These are phyloP conservation scores for Chrysogorgia sp. DNA, from an alignment of 92 coral and sea anemone species.

Conservation along the genomic window DNA sequence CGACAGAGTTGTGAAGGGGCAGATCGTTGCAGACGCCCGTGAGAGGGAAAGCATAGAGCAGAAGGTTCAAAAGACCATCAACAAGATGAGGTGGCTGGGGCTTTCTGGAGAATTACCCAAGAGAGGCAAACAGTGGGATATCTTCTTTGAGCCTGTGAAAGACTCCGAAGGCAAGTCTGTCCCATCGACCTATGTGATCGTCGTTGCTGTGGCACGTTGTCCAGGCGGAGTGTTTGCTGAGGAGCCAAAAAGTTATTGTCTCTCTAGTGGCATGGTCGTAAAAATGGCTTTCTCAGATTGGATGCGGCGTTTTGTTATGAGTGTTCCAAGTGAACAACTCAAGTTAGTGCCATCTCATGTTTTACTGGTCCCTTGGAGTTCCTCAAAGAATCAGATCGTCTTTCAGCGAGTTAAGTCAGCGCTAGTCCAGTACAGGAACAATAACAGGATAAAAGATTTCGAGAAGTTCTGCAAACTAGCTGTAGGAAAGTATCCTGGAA, in stretches of 20 bases:
- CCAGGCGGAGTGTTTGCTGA: constrained; percentile 53
- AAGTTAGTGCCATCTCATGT: background rate
- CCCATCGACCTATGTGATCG: constrained; percentile 33
- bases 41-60: background rate
- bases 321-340: too few relatives aligned
- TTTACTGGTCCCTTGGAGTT: background rate
- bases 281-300: background rate
- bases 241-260: constrained; percentile 40
- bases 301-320: background rate
- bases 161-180: constrained; percentile 5
- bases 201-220: constrained; percentile 23
- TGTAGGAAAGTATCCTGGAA: background rate
- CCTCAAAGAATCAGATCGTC: background rate
- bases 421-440: background rate
- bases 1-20: constrained; percentile 26
- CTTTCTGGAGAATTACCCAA: background rate
- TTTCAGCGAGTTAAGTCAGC: background rate
- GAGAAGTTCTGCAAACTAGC: background rate
- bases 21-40: constrained; percentile 2
- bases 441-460: background rate
- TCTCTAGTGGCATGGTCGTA: constrained; percentile 4
- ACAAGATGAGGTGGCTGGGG: background rate
- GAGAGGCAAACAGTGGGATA: constrained; percentile 46
- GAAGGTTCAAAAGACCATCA: background rate
- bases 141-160: constrained; percentile 33